Conservation (phyloP, 1,140 invertebrate species). For the Aplysia californica region DNA sequence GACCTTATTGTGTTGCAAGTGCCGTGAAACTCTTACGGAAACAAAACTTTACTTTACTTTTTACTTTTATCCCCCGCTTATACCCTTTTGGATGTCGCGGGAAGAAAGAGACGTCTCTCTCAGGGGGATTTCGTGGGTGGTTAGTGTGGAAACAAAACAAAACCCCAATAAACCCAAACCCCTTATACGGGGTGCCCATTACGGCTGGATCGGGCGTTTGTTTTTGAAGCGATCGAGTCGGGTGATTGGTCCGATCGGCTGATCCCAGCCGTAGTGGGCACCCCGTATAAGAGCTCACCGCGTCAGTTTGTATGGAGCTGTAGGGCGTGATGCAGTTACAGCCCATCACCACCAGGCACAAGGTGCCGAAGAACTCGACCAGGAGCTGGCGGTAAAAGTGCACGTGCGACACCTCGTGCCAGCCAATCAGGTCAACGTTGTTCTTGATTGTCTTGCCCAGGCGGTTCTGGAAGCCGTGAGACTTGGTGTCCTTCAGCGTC, state of each 20-base stretch:
- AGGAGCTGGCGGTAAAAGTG: background rate
- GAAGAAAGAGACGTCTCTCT: too few species aligned
- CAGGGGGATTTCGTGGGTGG: too few species aligned
- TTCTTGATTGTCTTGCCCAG: background rate
- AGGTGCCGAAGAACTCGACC: background rate
- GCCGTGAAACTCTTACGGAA: too few species aligned
- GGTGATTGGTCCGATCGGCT: background rate
- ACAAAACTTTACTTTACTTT: too few species aligned
- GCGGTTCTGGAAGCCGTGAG: background rate
- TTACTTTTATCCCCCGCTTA: too few species aligned
- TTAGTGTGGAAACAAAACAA: background rate
- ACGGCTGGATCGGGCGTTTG: background rate
- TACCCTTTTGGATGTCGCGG: too few species aligned
- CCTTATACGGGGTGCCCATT: too few species aligned
- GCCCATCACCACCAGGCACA: background rate
- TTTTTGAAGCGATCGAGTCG: background rate
- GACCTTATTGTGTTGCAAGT: too few species aligned
- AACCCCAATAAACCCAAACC: too few species aligned
- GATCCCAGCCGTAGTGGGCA: too few species aligned
- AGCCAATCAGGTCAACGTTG: background rate
- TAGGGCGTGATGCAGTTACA: background rate
- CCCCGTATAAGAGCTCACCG: too few species aligned
- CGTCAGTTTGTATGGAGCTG: background rate
- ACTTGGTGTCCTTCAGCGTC: background rate
- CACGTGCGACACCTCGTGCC: background rate